Evolutionary conservation across 2,113 vertebrate species (phyloP), one percentile per base, ranked within the genome.

Genomic region (Atractosteus spatula): DNA sequence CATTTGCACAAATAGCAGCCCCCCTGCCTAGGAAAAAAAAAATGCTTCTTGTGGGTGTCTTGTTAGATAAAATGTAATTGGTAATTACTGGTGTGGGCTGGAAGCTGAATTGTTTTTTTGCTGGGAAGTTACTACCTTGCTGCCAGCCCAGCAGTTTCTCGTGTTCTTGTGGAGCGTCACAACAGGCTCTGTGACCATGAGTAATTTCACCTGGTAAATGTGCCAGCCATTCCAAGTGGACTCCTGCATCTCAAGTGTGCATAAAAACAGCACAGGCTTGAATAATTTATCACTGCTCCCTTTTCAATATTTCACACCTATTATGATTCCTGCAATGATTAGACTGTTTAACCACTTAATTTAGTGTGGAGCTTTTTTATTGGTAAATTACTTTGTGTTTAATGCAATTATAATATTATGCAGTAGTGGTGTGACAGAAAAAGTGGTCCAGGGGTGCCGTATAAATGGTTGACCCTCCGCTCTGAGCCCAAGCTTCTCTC

Each of bases 181-280:
- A 8, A 43, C 54, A 76, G n/a, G 16, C 51, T 71, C 66, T 76
- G 62, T 73, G 72, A 59, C 57, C 14, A 10, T 51, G 57, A 78
- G 56, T 71, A 55, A 74, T 66, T 68, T 79, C 63, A 68, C 42
- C 1, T 44, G 11, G 3, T 77, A 79, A 76, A 62, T 55, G 41
- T 16, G 66, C n/a, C 47, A n/a, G 7, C 10, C 66, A 41, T 51
- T 5, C n/a, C 55, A 4, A 59, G 4, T 59, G 11, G 56, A 14
- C 61, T 82, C 74, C 70, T 77, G 54, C 65, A 77, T 79, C 55
- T 64, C 29, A 0, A 4, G 72, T 76, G 51, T 78, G 72, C 81
- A 73, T 81, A 72, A 74, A 75, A 80, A 16, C 11, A 59, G 4
- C 56, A 42, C 56, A 62, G n/a, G 70, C 14, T 41, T 69, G 8